Percentiles rank a stretch among this genome's conserved stretches.
These are phyloP conservation scores for Drosophila fungiperda DNA, from an alignment of 2,888 invertebrate genomes.

Conservation along the genomic window DNA sequence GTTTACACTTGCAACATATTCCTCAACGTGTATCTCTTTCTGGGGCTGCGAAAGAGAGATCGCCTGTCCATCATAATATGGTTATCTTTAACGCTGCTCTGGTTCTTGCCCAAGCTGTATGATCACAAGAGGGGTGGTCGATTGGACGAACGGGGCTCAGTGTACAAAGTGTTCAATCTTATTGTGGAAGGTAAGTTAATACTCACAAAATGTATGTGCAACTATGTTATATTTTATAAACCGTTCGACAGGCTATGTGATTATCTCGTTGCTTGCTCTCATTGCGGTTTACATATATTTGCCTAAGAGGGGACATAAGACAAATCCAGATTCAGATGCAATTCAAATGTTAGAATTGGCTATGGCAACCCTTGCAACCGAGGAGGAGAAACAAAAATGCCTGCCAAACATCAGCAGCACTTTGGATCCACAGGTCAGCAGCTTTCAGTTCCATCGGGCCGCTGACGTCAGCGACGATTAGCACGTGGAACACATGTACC, in stretches of 20 bases:
- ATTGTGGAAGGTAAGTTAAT: conserved; percentile 41
- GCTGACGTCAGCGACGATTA: conserved; percentile 23
- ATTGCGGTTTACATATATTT: conserved; percentile 28
- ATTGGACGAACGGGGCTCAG: conserved; percentile 45
- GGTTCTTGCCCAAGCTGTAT: conserved; percentile 49
- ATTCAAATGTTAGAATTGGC: conserved; percentile 42
- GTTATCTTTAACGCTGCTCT: conserved; percentile 48
- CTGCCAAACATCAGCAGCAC: background rate
- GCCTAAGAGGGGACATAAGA: conserved; percentile 5
- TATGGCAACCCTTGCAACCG: background rate
- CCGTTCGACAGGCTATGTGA: conserved; percentile 35
- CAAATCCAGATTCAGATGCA: conserved; percentile 8
- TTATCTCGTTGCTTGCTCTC: conserved; percentile 42
- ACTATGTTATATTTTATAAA: background rate
- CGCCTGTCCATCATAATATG: conserved; percentile 42
- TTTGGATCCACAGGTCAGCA: conserved; percentile 35
- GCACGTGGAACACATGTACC: conserved; percentile 5
- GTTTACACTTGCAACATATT: conserved; percentile 46
- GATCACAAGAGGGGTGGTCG: conserved; percentile 34
- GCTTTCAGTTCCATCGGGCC: conserved; percentile 44
- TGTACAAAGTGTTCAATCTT: conserved; percentile 37
- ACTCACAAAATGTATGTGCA: background rate
- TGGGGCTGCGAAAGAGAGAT: conserved; percentile 58
- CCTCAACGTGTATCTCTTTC: conserved; percentile 52
- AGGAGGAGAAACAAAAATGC: conserved; percentile 10